phyloP scores from a whole-genome alignment of 2,888 invertebrate species.

The Pardosa pseudoannulata region DNA sequence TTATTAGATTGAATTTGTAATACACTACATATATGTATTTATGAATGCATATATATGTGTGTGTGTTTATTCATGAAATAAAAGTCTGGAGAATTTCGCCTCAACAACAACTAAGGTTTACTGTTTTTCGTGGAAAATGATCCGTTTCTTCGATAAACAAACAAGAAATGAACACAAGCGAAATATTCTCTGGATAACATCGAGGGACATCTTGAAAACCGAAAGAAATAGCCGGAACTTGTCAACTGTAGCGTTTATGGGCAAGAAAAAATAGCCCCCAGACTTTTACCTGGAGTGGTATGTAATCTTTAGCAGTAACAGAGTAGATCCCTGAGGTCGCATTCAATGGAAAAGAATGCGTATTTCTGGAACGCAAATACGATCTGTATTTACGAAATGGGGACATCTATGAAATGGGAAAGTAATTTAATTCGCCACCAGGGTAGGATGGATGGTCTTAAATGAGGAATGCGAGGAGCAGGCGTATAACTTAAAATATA shows the following conservation, averaged over 20 bases:
- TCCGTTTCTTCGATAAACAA: too few relatives aligned
- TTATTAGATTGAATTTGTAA: too few relatives aligned
- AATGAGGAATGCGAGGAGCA: too few relatives aligned
- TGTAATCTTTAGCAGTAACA: constrained; percentile 29
- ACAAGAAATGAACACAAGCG: too few relatives aligned
- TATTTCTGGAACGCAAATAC: not conserved
- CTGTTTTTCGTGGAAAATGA: too few relatives aligned
- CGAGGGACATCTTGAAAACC: not conserved
- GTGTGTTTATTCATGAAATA: too few relatives aligned
- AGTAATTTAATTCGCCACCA: not conserved
- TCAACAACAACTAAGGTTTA: too few relatives aligned
- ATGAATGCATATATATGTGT: too few relatives aligned
- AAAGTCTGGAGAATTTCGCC: too few relatives aligned
- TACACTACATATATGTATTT: too few relatives aligned
- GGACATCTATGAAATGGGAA: not conserved
- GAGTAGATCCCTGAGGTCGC: constrained; percentile 34
- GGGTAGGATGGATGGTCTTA: not conserved
- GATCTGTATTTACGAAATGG: not conserved
- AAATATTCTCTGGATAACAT: not conserved
- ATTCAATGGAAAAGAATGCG: not conserved
- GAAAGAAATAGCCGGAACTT: constrained; percentile 5
- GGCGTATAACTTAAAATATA: too few relatives aligned
- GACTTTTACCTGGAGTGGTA: constrained; percentile 16
- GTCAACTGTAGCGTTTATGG: constrained; percentile 33
- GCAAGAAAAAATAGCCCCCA: not conserved